A percentile compares a stretch with the other conserved stretches of the same genome.
phyloP scores from a whole-genome alignment of 1,140 invertebrate species.

The Drosophila tristis region DNA sequence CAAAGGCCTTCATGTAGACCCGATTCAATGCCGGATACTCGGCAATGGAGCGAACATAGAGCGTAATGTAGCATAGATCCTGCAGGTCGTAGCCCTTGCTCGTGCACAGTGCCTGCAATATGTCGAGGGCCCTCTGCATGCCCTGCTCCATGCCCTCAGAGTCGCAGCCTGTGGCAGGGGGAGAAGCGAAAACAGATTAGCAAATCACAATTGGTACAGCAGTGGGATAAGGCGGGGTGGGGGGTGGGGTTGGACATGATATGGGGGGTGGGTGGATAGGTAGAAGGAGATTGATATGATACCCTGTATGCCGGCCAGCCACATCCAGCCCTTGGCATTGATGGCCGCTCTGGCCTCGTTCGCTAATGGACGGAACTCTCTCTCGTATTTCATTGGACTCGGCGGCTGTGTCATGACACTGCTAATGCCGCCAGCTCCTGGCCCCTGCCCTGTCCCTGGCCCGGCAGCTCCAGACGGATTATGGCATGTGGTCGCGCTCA shows the following conservation, averaged over 20 bases:
- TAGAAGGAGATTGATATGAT: slow-evolving; percentile 25
- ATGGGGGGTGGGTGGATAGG: background rate
- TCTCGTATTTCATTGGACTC: slow-evolving; percentile 80
- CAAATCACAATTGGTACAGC: slow-evolving; percentile 4
- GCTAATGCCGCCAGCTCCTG: slow-evolving; percentile 11
- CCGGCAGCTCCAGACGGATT: slow-evolving; percentile 8
- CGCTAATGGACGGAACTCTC: slow-evolving; percentile 78
- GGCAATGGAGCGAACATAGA: slow-evolving; percentile 93
- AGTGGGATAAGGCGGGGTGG: background rate
- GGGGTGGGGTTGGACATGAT: background rate
- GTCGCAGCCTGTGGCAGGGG: slow-evolving; percentile 52
- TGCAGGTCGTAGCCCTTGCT: slow-evolving; percentile 86
- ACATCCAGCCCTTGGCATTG: slow-evolving; percentile 91
- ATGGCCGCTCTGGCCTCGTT: slow-evolving; percentile 86
- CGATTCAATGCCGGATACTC: slow-evolving; percentile 91
- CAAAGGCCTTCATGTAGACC: slow-evolving; percentile 90
- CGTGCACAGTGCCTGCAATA: slow-evolving; percentile 55
- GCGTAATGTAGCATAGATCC: slow-evolving; percentile 91
- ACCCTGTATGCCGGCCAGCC: slow-evolving; percentile 90
- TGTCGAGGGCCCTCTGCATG: slow-evolving; percentile 71
- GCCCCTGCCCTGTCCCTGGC: background rate
- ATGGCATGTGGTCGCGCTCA: slow-evolving; percentile 58
- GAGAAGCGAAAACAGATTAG: background rate
- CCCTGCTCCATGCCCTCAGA: slow-evolving; percentile 59
- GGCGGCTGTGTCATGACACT: slow-evolving; percentile 63